Evolutionary conservation across 2,797 vertebrate genomes (phyloP).

Genomic region (Crax fasciolata): DNA sequence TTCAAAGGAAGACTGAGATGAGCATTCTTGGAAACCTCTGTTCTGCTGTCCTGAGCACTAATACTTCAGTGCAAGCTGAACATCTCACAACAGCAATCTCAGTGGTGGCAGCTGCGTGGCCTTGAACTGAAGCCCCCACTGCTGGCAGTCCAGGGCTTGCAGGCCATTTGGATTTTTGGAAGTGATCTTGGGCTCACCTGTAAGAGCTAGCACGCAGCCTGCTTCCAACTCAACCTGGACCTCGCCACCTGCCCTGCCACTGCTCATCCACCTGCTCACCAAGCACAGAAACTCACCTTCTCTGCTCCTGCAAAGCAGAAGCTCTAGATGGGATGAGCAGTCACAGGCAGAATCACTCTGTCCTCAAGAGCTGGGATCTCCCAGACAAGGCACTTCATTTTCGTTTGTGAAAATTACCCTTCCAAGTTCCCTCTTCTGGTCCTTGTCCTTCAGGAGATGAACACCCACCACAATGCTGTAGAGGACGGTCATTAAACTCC

Average conservation of each 20-base stretch:
- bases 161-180: neutral
- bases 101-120: neutral
- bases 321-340: neutral
- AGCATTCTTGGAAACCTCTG: neutral
- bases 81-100: neutral
- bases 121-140: too few species aligned
- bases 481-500: neutral
- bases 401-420: neutral
- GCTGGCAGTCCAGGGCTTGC: neutral
- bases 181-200: neutral
- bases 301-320: neutral
- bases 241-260: neutral
- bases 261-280: neutral
- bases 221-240: neutral
- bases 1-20: neutral
- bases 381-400: neutral
- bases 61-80: neutral
- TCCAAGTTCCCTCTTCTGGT: neutral
- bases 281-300: neutral
- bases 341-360: neutral
- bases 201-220: neutral
- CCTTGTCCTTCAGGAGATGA: neutral
- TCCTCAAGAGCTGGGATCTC: neutral
- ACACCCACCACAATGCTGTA: neutral
- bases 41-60: neutral